phyloP scores from a whole-genome alignment of 2,113 vertebrate species.

The Sinocyclocheilus anophthalmus region DNA sequence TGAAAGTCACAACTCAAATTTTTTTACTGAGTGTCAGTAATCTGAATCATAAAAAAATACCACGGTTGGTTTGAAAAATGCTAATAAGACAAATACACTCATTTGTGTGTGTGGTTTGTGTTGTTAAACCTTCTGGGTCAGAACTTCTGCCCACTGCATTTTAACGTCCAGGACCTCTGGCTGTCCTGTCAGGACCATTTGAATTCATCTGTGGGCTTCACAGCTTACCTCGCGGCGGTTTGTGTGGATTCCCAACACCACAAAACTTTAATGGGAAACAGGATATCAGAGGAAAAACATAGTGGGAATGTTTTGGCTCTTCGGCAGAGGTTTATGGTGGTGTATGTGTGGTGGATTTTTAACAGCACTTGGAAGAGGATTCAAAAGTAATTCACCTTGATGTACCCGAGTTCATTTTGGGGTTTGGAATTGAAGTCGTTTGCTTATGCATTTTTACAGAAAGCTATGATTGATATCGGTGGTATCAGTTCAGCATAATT shows the following conservation, averaged over 20 bases:
- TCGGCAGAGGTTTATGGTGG: constrained; percentile 2
- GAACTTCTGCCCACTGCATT: constrained; percentile 6
- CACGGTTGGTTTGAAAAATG: not conserved
- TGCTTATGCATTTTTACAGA: not conserved
- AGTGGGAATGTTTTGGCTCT: constrained; percentile 11
- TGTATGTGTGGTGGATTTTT: constrained; percentile 1
- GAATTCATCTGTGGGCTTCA: constrained; percentile 3
- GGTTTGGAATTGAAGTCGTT: not conserved
- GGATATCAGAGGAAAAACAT: constrained; percentile 15
- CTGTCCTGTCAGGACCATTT: not conserved
- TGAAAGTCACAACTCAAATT: not conserved
- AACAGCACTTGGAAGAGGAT: constrained; percentile 7
- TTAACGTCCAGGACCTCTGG: constrained; percentile 5
- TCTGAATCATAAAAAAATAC: not conserved
- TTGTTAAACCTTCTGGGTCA: too few species aligned
- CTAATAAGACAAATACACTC: not conserved
- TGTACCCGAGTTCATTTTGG: not conserved
- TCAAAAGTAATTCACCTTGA: not conserved
- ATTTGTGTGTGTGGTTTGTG: not conserved
- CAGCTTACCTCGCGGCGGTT: constrained; percentile 9
- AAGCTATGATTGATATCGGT: not conserved
- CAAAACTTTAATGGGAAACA: constrained; percentile 30
- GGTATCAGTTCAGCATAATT: constrained; percentile 4
- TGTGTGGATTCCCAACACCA: constrained; percentile 30
- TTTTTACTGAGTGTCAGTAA: not conserved